phyloP scores from a whole-genome alignment of 2,113 vertebrate genomes.

The Miniopterus natalensis region DNA sequence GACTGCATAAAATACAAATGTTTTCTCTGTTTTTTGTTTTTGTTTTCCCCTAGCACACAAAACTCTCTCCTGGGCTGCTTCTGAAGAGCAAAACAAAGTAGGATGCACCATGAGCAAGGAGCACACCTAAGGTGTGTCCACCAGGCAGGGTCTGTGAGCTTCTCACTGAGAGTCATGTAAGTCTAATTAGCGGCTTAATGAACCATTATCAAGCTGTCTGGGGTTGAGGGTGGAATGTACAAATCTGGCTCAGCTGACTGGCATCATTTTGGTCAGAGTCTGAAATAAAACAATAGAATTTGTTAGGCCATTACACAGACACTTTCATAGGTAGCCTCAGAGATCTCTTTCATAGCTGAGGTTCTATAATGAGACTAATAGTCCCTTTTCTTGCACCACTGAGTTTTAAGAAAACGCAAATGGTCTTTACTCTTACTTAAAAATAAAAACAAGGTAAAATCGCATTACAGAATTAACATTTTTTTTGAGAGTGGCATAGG shows the following conservation, averaged over 20 bases:
- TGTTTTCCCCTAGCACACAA: not conserved
- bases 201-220: constrained; percentile 44
- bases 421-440: constrained; percentile 25
- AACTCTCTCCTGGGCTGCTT: not conserved
- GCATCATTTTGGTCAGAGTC: constrained; percentile 42
- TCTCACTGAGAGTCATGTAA: not conserved
- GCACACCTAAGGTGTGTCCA: not conserved
- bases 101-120: not conserved
- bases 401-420: constrained; percentile 47
- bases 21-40: not conserved
- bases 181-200: constrained; percentile 57
- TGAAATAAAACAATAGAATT: constrained; percentile 61
- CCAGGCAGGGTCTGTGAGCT: not conserved
- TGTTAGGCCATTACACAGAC: not conserved
- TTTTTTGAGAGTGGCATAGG: not conserved
- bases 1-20: constrained; percentile 4
- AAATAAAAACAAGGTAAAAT: constrained; percentile 5
- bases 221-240: not conserved
- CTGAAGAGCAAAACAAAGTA: constrained; percentile 18
- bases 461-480: not conserved
- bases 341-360: not conserved
- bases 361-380: not conserved
- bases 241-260: constrained; percentile 49
- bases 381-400: not conserved
- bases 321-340: not conserved